phyloP scores from a whole-genome alignment of 2,113 vertebrate species.

The Cyanoramphus novaezelandiae region DNA sequence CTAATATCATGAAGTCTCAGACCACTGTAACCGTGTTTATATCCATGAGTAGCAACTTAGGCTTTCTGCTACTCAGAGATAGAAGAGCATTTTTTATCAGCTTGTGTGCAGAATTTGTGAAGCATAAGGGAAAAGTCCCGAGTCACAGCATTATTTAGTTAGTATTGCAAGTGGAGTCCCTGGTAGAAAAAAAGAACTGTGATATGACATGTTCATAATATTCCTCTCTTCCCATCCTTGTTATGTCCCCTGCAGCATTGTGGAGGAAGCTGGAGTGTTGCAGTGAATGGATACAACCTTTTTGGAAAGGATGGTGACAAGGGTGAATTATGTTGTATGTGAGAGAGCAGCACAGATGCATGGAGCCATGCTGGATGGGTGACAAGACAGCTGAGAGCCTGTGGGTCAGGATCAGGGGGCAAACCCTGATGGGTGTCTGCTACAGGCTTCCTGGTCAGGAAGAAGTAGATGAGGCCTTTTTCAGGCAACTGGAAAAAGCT shows the following conservation, averaged over 20 bases:
- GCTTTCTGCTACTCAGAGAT: neutral
- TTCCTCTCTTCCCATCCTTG: neutral
- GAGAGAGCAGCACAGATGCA: neutral
- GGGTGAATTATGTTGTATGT: rapidly evolving
- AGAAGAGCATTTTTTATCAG: conserved; percentile 44
- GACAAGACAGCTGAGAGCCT: neutral
- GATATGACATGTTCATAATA: neutral
- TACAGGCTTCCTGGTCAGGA: neutral
- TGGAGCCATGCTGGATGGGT: neutral
- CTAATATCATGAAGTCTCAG: neutral
- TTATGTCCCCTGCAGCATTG: neutral
- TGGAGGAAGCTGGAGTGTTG: neutral
- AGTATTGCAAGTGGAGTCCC: neutral
- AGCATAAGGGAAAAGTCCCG: neutral
- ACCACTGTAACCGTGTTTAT: neutral
- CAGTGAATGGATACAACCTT: neutral
- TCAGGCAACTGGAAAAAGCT: neutral
- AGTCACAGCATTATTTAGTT: neutral
- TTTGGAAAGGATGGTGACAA: neutral
- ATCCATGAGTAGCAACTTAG: neutral
- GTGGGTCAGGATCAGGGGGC: neutral
- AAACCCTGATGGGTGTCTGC: neutral
- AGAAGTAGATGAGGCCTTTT: neutral
- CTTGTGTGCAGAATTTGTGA: neutral
- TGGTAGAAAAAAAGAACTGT: neutral